Evolutionary conservation across 2,797 vertebrate genomes (phyloP), one percentile per base, ranked within the genome.

Genomic region (Thripadectes ignobilis): DNA sequence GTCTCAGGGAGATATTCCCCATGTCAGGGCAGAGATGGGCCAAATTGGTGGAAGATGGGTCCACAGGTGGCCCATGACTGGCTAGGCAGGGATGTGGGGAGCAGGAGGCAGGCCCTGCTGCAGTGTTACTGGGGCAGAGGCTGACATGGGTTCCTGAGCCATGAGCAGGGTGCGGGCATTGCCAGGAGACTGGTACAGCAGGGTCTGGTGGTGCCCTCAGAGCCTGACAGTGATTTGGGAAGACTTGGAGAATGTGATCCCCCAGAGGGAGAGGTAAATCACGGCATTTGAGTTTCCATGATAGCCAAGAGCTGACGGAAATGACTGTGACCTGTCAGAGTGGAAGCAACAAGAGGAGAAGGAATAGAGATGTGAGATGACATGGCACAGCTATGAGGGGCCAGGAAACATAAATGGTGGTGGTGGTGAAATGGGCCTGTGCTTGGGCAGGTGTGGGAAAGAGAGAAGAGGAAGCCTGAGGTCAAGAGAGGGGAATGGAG

Each of bases 161-260:
- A 7, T 19, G 30, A 32, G 29, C n/a, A 39, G 55, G 14, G 10
- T 9, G 10, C 1, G 0, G 6, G 13, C 7, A 65, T 38, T 58
- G 16, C 29, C 38, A 48, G 43, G 48, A 11, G 6, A 38, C 30
- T 41, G 55, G 23, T 18, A 72, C 63, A 55, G 45, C n/a, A 55
- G 61, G n/a, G n/a, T 45, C 24, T 87, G 65, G 27, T n/a, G 23
- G 45, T 79, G 19, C 36, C 49, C 16, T 69, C 19, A 52, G 32
- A 43, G 10, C 17, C 43, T 43, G 68, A 41, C 34, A 75, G 7
- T 24, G 32, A 3, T 46, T 51, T 80, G 52, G 23, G 38, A 73
- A 80, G 66, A 16, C 49, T 72, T 55, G 51, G 74, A 84, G 48
- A 71, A 85, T 38, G 22, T 73, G 11, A n/a, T 11, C 4, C 9